Evolutionary conservation across 2,797 vertebrate genomes (phyloP), one percentile per base, ranked within the genome.

Genomic region (Sebastes diploproa): DNA sequence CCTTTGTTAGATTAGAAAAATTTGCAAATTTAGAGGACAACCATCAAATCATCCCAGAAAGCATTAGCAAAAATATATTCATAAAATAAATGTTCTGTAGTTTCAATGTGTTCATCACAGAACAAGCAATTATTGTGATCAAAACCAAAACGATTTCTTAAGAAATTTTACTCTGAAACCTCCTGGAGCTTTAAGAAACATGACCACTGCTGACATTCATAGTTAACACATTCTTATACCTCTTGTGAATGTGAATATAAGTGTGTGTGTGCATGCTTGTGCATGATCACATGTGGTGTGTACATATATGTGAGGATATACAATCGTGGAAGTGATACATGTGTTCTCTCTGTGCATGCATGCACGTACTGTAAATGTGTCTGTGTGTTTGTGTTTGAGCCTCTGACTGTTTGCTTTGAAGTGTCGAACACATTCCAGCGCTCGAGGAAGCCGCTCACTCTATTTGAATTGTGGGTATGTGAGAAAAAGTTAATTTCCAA

Each of bases 331-430:
- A 58, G 25, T 58, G 25, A 58, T 58, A 7, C 14, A 27, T 58
- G 25, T 16, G 56, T 23, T 23, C 22, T 55, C 12, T 55, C n/a
- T 68, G 22, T 27, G 16, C 7, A 12, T 25, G 54, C 54, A 55
- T 55, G 54, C 54, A 25, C 13, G 27, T 56, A 20, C 38, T 42
- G 38, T 42, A 42, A 42, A 42, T 42, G 0, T 42, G 38, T 42
- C 38, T 56, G 32, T 27, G 22, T 67, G 23, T 56, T n/a, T 77
- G 55, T 63, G 20, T 69, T 52, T 64, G 29, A 71, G 62, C 27
- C 7, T 55, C 6, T 68, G 50, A 58, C 36, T 66, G 38, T 75
- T 62, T 56, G n/a, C 72, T 83, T 79, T 72, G 62, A 76, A 36
- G 67, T 63, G 67, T 72, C 20, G 59, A 72, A 68, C n/a, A 34